Evolutionary conservation across 1,140 invertebrate genomes (phyloP).

Genomic region (Diplogasteroides magnus): DNA sequence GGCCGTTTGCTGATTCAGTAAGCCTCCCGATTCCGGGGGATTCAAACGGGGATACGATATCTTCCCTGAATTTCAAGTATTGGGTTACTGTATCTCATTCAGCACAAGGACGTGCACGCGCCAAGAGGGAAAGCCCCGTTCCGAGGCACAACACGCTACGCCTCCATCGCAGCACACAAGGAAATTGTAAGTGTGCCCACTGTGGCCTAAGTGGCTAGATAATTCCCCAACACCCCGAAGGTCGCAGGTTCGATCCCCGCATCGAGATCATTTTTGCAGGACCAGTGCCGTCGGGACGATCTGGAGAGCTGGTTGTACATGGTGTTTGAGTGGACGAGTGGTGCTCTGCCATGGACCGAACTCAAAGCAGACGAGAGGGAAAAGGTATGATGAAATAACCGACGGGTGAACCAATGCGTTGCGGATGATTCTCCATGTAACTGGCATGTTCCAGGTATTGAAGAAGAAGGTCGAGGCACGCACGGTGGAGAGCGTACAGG

Average conservation of each 20-base stretch:
- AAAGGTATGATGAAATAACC: not conserved
- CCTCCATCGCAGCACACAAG: slow-evolving; percentile 38
- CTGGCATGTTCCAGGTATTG: not conserved
- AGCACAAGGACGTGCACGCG: not conserved
- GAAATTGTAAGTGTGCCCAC: slow-evolving; percentile 14
- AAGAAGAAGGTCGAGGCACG: not conserved
- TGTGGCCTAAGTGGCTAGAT: no score
- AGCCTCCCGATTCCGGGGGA: not conserved
- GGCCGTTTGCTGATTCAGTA: slow-evolving; percentile 11
- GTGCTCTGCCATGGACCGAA: slow-evolving; percentile 11
- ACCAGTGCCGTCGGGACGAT: slow-evolving; percentile 40
- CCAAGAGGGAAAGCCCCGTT: slow-evolving; percentile 15
- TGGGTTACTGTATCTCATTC: not conserved
- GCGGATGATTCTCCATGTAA: no score
- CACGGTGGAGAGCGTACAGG: not conserved
- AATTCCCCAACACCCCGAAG: no score
- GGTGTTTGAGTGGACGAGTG: slow-evolving; percentile 17
- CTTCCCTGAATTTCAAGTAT: no score
- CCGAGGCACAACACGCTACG: slow-evolving; percentile 40
- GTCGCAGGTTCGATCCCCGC: no score
- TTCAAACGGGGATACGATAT: no score
- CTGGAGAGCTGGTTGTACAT: slow-evolving; percentile 37
- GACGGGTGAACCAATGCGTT: slow-evolving; percentile 8
- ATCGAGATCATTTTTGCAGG: not conserved
- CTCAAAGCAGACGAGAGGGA: slow-evolving; percentile 4